Base-by-base conservation (phyloP, 2,113 vertebrate species). In the Passer domesticus region DNA sequence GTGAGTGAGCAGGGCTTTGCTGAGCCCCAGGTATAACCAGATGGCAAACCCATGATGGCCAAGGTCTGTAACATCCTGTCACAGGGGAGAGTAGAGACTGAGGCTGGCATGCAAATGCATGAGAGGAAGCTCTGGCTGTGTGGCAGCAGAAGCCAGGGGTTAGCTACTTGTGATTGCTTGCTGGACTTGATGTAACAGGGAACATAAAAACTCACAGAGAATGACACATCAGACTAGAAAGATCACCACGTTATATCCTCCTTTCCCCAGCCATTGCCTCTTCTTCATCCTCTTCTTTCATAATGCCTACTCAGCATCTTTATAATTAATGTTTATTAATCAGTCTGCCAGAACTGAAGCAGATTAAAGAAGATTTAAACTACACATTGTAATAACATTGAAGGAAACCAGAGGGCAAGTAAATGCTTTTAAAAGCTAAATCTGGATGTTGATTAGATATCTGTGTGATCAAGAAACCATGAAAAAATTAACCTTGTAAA, bases 301-400 rank as follows among this genome's bases (percentile, higher is more conserved):
- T 20, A 83, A 46, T 89, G 75, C 56, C n/a, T 64, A 88, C 41
- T 93, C 79, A 95, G 85, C 96, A 83, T n/a, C n/a, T 86, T 93
- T 93, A 74, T 96, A 93, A 90, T 96, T 95, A 93, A 86, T 81
- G 73, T 86, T 86, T 95, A 83, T 88, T 92, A 96, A 93, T 91
- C 59, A 83, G 23, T 33, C 72, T 70, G 52, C 16, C n/a, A 83
- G 67, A 94, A 89, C 37, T 86, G 68, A 93, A 83, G 67, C 73
- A 95, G 83, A 92, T 92, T 94, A 93, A 90, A 80, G 69, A 87
- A 85, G 90, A 93, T 70, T 96, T 96, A 94, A 77, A 70, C 63
- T 80, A 31, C 66, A 76, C 23, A 35, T 23, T 75, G 19, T 70
- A 93, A 93, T 67, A 92, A 28, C 60, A 59, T 19, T 74, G 44